Evolutionary conservation across 2,888 invertebrate species (phyloP).

Genomic region (Hypsopygia costalis): DNA sequence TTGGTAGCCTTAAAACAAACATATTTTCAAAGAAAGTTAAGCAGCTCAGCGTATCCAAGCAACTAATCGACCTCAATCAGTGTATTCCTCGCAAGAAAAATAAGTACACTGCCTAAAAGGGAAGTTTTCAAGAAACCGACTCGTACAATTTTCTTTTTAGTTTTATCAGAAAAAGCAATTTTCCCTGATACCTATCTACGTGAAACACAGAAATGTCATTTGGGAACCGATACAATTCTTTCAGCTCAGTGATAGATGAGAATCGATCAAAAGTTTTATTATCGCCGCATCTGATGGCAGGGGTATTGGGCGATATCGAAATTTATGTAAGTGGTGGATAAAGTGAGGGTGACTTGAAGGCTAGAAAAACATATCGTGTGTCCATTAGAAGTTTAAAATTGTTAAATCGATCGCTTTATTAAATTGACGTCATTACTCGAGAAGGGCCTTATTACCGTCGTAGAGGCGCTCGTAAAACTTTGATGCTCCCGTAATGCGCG

Average conservation of each 20-base stretch:
- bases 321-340: background rate
- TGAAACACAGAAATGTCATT: slow-evolving; percentile 14
- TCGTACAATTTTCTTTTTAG: background rate
- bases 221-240: slow-evolving; percentile 23
- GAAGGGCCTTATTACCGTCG: slow-evolving; percentile 21
- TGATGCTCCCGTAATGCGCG: slow-evolving; percentile 38
- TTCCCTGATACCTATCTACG: background rate
- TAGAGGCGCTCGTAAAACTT: slow-evolving; percentile 33
- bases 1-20: too few species aligned
- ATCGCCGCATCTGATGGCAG: slow-evolving; percentile 12
- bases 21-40: background rate
- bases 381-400: slow-evolving; percentile 40
- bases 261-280: slow-evolving; percentile 44
- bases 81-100: background rate
- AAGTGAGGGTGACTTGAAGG: background rate
- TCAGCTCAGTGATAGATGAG: slow-evolving; percentile 34
- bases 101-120: background rate
- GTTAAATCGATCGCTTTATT: slow-evolving; percentile 38
- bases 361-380: slow-evolving; percentile 21
- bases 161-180: background rate
- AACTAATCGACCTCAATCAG: background rate
- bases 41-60: background rate
- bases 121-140: background rate
- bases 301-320: background rate
- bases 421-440: slow-evolving; percentile 40